Evolutionary conservation across 2,113 vertebrate genomes (phyloP), one percentile per base, ranked within the genome.

Genomic region (Tichodroma muraria): DNA sequence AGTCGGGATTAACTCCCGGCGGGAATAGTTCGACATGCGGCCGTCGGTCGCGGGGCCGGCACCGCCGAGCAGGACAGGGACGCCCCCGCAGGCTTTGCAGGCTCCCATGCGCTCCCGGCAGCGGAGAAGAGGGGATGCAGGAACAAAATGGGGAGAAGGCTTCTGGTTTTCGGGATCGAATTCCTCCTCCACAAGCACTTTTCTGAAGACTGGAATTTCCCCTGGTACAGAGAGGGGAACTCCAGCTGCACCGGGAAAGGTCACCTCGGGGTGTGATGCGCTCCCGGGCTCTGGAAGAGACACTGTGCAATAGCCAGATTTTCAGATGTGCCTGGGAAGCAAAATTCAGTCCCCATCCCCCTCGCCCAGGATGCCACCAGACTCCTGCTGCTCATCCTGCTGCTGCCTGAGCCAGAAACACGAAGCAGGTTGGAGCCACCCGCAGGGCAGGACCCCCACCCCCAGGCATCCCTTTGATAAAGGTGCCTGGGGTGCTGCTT

Each of bases 31-130:
- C 11, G 31, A 38, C 5, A 5, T 7, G 72, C 24, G 31, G 87
- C 42, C 8, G 1, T 1, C 2, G 53, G 60, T 24, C 0, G 1
- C 0, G 1, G 54, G 44, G 79, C 35, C 0, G 0, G 50, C 4
- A 4, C 47, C 23, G 64, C 45, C 2, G 31, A 28, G 66, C 42
- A 3, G 11, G 79, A 7, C 1, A 1, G 38, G 61, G 71, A 50
- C 0, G 1, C 6, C 21, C 70, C 42, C 2, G 0, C 0, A 1
- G 0, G 0, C 57, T 54, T 4, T 8, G 18, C 1, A 3, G 71
- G 47, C 28, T 75, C 57, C 57, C 8, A 0, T 7, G 4, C 0
- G 2, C 59, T 47, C 54, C 38, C 3, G 4, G 57, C 42, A 68
- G 54, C 0, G 0, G 28, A 59, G 61, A 16, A 47, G 52, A 38